Base-by-base conservation (phyloP, 2,797 vertebrate species). In the Eulemur rubriventer region DNA sequence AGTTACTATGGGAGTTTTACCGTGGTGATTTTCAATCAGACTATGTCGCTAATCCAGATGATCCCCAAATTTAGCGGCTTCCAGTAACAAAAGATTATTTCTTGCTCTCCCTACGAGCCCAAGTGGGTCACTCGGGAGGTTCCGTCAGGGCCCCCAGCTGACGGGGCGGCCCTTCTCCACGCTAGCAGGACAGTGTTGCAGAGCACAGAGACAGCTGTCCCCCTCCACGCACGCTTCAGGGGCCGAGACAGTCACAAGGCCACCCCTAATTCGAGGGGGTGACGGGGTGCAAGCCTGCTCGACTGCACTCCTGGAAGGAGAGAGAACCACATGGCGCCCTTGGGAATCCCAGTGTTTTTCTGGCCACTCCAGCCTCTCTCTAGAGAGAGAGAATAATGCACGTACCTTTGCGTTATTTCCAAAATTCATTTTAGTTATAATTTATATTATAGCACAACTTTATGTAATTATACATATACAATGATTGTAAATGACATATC, bases 401-500 rank as follows among this genome's bases (percentile, higher is more conserved):
- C 2, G 22, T 57, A 46, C 24, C 48, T 84, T 61, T 65, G 24
- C 14, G 65, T 59, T 69, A 65, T 78, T 73, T 88, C 55, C 38
- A 63, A 92, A 55, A 46, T 59, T 87, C 16, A 67, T 30, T 30
- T 85, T 59, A 43, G 30, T 55, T 83, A 73, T 73, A 91, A 73
- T 41, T 52, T 63, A 61, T 80, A 59, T 61, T 76, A 70, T 41
- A 72, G 38, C 30, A 79, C 35, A 81, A 41, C 65, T 67, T 63
- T 50, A 67, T 50, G n/a, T 75, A 75, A 26, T 50, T 33, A 6
- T 26, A 50, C 5, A 5, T 20, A 61, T 18, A 63, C 24, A 35
- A 87, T 86, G 17, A 73, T 38, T 38, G 38, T 38, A 87, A 75
- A 92, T 79, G 76, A 65, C 79, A 78, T 55, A 59, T 83, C n/a